Conservation (phyloP, 2,797 vertebrate species). For the Zenarchopterus dispar region DNA sequence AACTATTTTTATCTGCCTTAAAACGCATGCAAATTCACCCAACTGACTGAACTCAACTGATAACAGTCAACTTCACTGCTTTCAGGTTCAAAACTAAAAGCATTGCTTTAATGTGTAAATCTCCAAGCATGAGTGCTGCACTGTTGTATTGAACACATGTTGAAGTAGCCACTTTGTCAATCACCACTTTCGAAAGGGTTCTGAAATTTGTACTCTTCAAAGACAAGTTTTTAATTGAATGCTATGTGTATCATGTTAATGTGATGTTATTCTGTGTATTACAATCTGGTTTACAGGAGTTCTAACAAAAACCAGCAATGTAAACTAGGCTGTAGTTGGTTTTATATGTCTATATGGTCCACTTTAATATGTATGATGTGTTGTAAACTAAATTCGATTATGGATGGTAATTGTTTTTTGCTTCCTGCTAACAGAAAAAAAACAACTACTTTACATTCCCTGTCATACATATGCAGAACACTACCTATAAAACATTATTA, state of each 20-base stretch:
- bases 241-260: background rate
- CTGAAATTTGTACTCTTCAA: background rate
- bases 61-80: slow-evolving; percentile 3
- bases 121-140: slow-evolving; percentile 3
- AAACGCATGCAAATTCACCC: slow-evolving; percentile 42
- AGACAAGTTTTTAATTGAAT: background rate
- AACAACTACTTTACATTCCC: too few species aligned
- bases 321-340: slow-evolving; percentile 7
- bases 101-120: slow-evolving; percentile 14
- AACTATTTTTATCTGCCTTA: slow-evolving; percentile 46
- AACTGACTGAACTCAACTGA: slow-evolving; percentile 18
- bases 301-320: background rate
- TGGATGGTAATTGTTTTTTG: slow-evolving; percentile 4
- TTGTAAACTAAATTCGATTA: slow-evolving; percentile 6
- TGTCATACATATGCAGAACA: slow-evolving; percentile 35
- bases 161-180: slow-evolving; percentile 12
- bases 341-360: slow-evolving; percentile 18
- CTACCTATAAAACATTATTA: slow-evolving; percentile 52
- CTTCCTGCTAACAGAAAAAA: slow-evolving; percentile 25
- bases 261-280: background rate
- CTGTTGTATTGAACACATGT: background rate
- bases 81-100: slow-evolving; percentile 18
- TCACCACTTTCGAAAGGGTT: slow-evolving; percentile 3
- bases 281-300: background rate
- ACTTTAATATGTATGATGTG: slow-evolving; percentile 19